Evolutionary conservation across 1,140 invertebrate species (phyloP).

Genomic region (Panagrolaimus sp.): DNA sequence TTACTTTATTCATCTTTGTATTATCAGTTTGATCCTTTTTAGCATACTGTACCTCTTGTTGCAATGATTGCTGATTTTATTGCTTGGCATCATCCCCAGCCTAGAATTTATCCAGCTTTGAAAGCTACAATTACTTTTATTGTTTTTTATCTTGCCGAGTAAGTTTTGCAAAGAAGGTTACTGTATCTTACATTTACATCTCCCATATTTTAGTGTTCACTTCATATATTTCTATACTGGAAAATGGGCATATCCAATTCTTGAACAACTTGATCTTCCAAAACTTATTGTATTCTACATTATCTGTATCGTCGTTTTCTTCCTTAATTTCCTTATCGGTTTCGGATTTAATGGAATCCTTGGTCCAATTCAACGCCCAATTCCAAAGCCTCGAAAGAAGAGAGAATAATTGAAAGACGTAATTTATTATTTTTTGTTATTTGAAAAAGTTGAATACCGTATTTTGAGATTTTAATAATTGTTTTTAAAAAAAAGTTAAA

Average conservation of each 20-base stretch:
- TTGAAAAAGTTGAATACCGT: too few species aligned
- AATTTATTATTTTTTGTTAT: too few species aligned
- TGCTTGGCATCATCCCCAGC: conserved; percentile 27
- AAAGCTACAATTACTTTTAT: conserved; percentile 31
- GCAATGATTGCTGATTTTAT: conserved; percentile 36
- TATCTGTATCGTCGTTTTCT: conserved; percentile 24
- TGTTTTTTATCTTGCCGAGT: conserved; percentile 37
- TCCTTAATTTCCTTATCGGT: conserved; percentile 20
- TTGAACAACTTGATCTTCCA: conserved; percentile 20
- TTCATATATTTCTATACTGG: conserved; percentile 29
- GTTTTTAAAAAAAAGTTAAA: too few species aligned
- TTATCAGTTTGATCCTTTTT: neutral
- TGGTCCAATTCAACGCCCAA: neutral
- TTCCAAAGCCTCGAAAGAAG: conserved; percentile 12
- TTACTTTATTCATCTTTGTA: too few species aligned
- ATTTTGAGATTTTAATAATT: too few species aligned
- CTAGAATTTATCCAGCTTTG: conserved; percentile 24
- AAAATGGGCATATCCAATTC: conserved; percentile 44
- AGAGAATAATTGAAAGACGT: neutral
- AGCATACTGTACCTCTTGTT: conserved; percentile 42
- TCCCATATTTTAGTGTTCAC: conserved; percentile 42
- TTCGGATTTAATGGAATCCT: conserved; percentile 17
- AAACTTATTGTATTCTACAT: conserved; percentile 21
- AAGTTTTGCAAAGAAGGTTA: conserved; percentile 28
- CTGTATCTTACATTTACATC: neutral